These are phyloP conservation scores for Fopius arisanus DNA, from an alignment of 1,140 invertebrate species.

Conservation along the genomic window DNA sequence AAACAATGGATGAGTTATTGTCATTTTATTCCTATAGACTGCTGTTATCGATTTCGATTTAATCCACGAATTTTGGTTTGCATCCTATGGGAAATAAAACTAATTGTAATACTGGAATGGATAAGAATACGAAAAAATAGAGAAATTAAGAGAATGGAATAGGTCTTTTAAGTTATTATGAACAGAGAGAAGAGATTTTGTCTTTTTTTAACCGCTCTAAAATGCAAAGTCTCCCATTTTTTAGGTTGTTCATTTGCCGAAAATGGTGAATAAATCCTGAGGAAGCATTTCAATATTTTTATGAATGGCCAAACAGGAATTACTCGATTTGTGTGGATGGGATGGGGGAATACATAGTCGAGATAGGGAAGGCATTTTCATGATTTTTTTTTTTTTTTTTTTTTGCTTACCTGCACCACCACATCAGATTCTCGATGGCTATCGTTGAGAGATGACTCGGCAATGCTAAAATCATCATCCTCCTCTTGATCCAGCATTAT, in stretches of 20 bases:
- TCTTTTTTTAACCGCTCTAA: no score
- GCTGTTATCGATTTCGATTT: conserved; percentile 23
- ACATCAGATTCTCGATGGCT: conserved; percentile 56
- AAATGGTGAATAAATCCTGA: no score
- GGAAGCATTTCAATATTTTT: neutral
- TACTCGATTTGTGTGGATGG: neutral
- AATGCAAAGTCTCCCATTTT: no score
- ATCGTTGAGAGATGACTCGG: conserved; percentile 69
- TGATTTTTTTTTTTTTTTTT: neutral
- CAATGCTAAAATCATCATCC: conserved; percentile 76
- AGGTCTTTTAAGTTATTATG: no score
- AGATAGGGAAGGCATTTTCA: neutral
- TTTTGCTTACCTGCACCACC: conserved; percentile 51
- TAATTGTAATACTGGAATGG: conserved; percentile 28
- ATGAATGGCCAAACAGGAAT: neutral
- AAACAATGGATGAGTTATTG: conserved; percentile 43
- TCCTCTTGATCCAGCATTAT: conserved; percentile 74
- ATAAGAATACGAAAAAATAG: neutral
- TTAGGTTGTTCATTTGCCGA: no score
- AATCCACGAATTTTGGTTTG: conserved; percentile 8
- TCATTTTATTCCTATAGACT: conserved; percentile 44
- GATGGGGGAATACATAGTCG: neutral
- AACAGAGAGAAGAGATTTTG: no score
- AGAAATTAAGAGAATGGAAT: no score
- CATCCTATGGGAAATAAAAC: conserved; percentile 60